Base-by-base conservation (phyloP, 1,140 invertebrate genomes). In the Rhagoletis pomonella region DNA sequence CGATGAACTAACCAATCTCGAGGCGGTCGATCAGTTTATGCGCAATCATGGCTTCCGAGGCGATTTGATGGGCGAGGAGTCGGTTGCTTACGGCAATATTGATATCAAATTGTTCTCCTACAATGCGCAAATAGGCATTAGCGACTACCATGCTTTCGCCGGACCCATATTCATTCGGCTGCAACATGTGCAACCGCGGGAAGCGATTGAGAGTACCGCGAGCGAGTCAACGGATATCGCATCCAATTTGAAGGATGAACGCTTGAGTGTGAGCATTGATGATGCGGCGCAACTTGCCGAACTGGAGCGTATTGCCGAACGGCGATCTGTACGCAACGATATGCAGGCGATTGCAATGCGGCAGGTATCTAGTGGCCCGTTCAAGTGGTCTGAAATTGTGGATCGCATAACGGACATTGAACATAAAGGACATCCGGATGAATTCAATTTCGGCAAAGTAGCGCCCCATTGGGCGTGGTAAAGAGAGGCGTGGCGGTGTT, bases 381-480 rank as follows among this genome's bases (percentile, higher is more conserved):
- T 97, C 90, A 94, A 95, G 89, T 98, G 97, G 97, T 95, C 95
- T 17, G 94, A 94, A 67, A 90, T 87, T 3, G 94, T 94, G 77
- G 94, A 94, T 88, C 73, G 85, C 19, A 77, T 89, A 96, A 96
- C 95, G 44, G 94, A 94, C 88, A 92, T 94, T 6, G 94, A 95
- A 55, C 97, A 98, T 89, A 90, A 95, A 88, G 97, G 97, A 6
- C 97, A 97, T 85, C 97, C 97, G 0, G 95, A 97, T 90, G 89
- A 94, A 47, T 98, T 96, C 94, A 93, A 96, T 85, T 98, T 97
- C 91, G 92, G 95, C 14, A 95, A 95, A 65, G 91, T 95, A 17
- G 91, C 90, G 42, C 94, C 94, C 5, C 86, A 89, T 55, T 95
- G 95, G 95, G 93, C 94, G 85, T 95, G 95, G 95, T 87, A 44